Percentiles rank a stretch among this genome's conserved stretches.
Conservation (phyloP, 2,888 invertebrate genomes). For the Cheilosia scutellata region DNA sequence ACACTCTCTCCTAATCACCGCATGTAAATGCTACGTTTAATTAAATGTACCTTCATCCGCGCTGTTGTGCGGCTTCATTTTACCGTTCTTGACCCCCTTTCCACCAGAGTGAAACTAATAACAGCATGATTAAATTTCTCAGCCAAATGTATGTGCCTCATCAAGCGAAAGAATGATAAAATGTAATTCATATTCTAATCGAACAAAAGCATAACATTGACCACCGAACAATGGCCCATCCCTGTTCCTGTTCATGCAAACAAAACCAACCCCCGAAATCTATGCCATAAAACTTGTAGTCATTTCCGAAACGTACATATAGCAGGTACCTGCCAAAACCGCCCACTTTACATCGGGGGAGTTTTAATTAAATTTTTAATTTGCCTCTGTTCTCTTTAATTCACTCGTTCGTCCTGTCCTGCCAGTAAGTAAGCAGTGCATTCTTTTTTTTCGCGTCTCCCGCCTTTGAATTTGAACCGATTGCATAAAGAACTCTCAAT, state of each 20-base stretch:
- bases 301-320: background rate
- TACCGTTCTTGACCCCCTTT: background rate
- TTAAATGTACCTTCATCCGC: slow-evolving; percentile 47
- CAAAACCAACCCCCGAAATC: slow-evolving; percentile 6
- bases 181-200: slow-evolving; percentile 52
- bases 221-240: slow-evolving; percentile 47
- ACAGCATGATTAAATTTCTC: slow-evolving; percentile 50
- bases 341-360: background rate
- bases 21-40: slow-evolving; percentile 64
- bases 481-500: slow-evolving; percentile 55
- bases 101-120: slow-evolving; percentile 24
- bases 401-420: slow-evolving; percentile 2
- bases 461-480: slow-evolving; percentile 36
- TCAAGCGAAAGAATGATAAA: slow-evolving; percentile 66
- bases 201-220: slow-evolving; percentile 40
- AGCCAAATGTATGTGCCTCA: slow-evolving; percentile 32
- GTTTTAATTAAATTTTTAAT: slow-evolving; percentile 67
- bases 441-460: background rate
- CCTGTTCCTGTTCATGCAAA: slow-evolving; percentile 26
- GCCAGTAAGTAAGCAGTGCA: slow-evolving; percentile 22
- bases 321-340: slow-evolving; percentile 9
- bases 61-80: slow-evolving; percentile 8
- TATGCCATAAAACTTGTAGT: slow-evolving; percentile 2
- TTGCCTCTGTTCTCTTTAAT: slow-evolving; percentile 42
- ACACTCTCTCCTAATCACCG: slow-evolving; percentile 42